phyloP scores from a whole-genome alignment of 2,113 vertebrate genomes.

The Speoplatyrhinus poulsoni region DNA sequence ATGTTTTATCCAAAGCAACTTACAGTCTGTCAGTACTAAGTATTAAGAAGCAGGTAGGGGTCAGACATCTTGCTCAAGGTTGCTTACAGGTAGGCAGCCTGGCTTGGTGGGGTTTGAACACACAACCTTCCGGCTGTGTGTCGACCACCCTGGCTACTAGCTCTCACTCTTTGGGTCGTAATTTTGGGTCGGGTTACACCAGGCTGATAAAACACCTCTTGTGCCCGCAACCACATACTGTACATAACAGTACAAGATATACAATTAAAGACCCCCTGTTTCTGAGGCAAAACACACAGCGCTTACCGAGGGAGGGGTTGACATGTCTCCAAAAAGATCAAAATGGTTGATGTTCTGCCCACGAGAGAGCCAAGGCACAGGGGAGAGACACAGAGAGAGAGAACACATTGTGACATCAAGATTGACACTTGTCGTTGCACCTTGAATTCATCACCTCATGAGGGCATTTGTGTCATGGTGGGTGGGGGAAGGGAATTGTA shows the following conservation, averaged over 20 bases:
- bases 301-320: constrained; percentile 94
- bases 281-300: constrained; percentile 44
- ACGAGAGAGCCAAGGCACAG: not conserved
- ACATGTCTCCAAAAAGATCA: constrained; percentile 99
- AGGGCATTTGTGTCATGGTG: constrained; percentile 44
- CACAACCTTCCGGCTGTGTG: no score
- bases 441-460: constrained; percentile 38
- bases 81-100: no score
- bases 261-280: no score
- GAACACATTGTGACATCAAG: constrained; percentile 46
- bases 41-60: no score
- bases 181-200: no score
- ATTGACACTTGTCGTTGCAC: constrained; percentile 41
- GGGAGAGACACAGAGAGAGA: constrained; percentile 35
- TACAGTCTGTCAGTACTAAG: no score
- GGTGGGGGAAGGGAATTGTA: constrained; percentile 21
- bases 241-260: no score
- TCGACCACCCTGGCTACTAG: not conserved
- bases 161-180: no score
- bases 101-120: no score
- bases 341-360: constrained; percentile 96
- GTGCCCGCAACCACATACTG: not conserved
- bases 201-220: not conserved
- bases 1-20: no score
- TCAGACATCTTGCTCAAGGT: no score